Evolutionary conservation across 1,140 invertebrate genomes (phyloP).

Genomic region (Epicauta chinensis): DNA sequence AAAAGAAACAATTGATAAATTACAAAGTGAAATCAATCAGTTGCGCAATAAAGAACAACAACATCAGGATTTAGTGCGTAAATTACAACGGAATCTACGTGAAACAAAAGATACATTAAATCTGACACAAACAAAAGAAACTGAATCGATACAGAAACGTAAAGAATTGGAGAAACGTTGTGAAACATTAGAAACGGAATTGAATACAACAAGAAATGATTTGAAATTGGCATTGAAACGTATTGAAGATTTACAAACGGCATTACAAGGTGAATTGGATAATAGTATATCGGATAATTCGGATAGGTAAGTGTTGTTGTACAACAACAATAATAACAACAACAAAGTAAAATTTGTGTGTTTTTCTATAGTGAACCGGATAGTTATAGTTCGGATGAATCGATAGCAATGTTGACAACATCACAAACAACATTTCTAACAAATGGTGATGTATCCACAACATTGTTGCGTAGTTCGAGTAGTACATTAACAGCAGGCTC

Average conservation of each 20-base stretch:
- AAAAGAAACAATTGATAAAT: slow-evolving; percentile 77
- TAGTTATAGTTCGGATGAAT: slow-evolving; percentile 55
- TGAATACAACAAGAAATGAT: slow-evolving; percentile 58
- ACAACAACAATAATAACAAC: not conserved
- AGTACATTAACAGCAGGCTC: too few relatives aligned
- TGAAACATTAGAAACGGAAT: slow-evolving; percentile 59
- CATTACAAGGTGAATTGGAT: slow-evolving; percentile 71
- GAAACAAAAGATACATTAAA: slow-evolving; percentile 60
- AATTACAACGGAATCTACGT: slow-evolving; percentile 57
- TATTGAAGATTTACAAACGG: slow-evolving; percentile 77
- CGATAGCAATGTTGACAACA: slow-evolving; percentile 33
- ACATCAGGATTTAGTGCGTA: slow-evolving; percentile 67
- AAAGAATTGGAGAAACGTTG: slow-evolving; percentile 64
- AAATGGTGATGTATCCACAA: too few relatives aligned
- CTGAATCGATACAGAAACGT: slow-evolving; percentile 61
- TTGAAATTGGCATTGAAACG: slow-evolving; percentile 73
- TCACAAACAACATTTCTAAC: too few relatives aligned
- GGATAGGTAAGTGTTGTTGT: slow-evolving; percentile 46
- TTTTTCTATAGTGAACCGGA: slow-evolving; percentile 48
- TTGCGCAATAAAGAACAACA: slow-evolving; percentile 65
- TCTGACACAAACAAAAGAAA: slow-evolving; percentile 58
- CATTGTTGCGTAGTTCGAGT: too few relatives aligned
- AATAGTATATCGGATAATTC: slow-evolving; percentile 55
- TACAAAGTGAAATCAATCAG: slow-evolving; percentile 65
- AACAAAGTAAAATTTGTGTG: not conserved